A percentile compares a stretch with the other conserved stretches of the same genome.
Evolutionary conservation across 92 coral and sea anemone species (phyloP).

Genomic region (Galaxea fascicularis): DNA sequence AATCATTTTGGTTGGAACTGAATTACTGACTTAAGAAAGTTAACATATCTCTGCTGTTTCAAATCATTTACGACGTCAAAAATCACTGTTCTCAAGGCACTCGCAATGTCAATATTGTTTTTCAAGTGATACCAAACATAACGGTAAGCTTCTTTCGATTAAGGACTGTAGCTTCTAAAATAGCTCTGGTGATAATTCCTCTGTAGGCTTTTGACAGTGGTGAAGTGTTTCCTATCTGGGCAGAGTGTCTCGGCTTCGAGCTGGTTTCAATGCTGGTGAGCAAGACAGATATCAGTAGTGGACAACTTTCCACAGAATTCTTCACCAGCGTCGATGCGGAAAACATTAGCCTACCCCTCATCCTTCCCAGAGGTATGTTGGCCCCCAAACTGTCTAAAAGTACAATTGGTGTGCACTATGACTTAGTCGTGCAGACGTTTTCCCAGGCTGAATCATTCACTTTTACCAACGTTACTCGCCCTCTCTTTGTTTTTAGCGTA

Average conservation of each 20-base stretch:
- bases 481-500: no score
- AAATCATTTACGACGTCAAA: no score
- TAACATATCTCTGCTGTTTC: no score
- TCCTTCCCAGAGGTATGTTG: slow-evolving; percentile 51
- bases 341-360: slow-evolving; percentile 44
- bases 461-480: no score
- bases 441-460: neutral
- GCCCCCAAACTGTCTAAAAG: neutral
- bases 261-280: slow-evolving; percentile 46
- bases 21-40: no score
- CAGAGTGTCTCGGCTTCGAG: slow-evolving; percentile 81
- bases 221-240: slow-evolving; percentile 88
- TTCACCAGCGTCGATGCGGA: slow-evolving; percentile 51
- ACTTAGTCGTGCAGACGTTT: neutral
- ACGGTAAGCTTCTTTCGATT: neutral
- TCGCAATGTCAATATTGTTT: no score
- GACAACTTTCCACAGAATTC: slow-evolving; percentile 47
- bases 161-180: neutral
- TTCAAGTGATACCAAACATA: no score
- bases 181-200: neutral
- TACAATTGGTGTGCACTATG: neutral
- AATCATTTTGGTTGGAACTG: no score
- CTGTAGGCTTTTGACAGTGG: slow-evolving; percentile 62
- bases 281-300: slow-evolving; percentile 20
- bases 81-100: no score